These are phyloP conservation scores for Nixonia krombeini DNA, from an alignment of 1,140 invertebrate species.

Conservation along the genomic window DNA sequence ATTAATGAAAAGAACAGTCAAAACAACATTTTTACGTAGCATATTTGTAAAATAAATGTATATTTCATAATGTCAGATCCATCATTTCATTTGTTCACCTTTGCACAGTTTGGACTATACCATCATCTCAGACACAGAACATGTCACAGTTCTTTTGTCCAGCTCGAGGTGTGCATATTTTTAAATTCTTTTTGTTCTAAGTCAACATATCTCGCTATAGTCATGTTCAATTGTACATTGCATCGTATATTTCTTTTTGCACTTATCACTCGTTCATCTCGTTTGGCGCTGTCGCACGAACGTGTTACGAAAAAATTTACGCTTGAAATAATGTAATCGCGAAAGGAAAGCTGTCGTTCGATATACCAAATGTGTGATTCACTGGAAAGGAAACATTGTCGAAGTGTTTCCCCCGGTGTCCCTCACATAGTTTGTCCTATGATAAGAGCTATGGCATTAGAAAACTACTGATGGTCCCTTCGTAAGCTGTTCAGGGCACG, in stretches of 20 bases:
- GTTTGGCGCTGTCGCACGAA: not conserved
- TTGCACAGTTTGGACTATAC: constrained; percentile 40
- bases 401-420: not conserved
- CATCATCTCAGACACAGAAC: constrained; percentile 19
- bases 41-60: constrained; percentile 58
- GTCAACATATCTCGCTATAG: constrained; percentile 35
- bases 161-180: constrained; percentile 19
- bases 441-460: not conserved
- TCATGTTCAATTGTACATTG: constrained; percentile 35
- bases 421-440: too few species aligned
- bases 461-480: not conserved
- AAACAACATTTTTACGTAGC: constrained; percentile 34
- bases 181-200: constrained; percentile 23
- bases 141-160: constrained; percentile 25
- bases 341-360: too few species aligned
- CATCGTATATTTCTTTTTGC: constrained; percentile 12
- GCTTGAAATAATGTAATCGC: not conserved
- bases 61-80: constrained; percentile 57
- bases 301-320: constrained; percentile 7
- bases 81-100: constrained; percentile 47
- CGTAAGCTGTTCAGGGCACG: not conserved
- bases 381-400: not conserved
- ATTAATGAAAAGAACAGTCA: not conserved
- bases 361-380: too few species aligned
- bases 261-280: too few species aligned